Percentiles rank a stretch among this genome's conserved stretches.
Conservation (phyloP, 2,797 vertebrate species). For the Siniperca scherzeri region DNA sequence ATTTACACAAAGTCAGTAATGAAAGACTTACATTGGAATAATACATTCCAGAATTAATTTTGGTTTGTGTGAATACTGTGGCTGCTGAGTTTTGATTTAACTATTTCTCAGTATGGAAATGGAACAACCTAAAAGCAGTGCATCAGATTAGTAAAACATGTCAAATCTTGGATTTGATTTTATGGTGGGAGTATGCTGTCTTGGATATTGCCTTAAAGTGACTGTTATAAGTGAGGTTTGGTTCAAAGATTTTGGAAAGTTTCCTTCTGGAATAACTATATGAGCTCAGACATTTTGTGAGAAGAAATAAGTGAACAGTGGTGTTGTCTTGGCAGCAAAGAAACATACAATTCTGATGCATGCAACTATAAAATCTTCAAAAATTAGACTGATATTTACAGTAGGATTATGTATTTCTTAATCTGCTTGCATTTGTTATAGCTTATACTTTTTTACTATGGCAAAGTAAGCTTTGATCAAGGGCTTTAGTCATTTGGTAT, state of each 20-base stretch:
- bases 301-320: slow-evolving; percentile 22
- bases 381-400: not conserved
- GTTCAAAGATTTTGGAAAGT: slow-evolving; percentile 38
- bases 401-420: not conserved
- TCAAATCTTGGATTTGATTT: slow-evolving; percentile 44
- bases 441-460: not conserved
- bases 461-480: not conserved
- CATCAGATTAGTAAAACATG: slow-evolving; percentile 6
- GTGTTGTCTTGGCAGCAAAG: not conserved
- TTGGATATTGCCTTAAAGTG: slow-evolving; percentile 23
- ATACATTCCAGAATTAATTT: slow-evolving; percentile 10
- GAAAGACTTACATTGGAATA: slow-evolving; percentile 20
- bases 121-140: slow-evolving; percentile 8
- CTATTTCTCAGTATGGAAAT: slow-evolving; percentile 7
- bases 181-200: slow-evolving; percentile 27
- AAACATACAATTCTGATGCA: slow-evolving; percentile 9
- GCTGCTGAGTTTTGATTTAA: slow-evolving; percentile 12
- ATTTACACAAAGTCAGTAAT: slow-evolving; percentile 11
- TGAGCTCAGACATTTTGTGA: slow-evolving; percentile 24
- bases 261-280: slow-evolving; percentile 15
- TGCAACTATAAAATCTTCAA: slow-evolving; percentile 7
- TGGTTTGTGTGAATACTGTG: slow-evolving; percentile 4
- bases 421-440: not conserved
- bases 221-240: slow-evolving; percentile 25
- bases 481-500: not conserved